Conservation (phyloP, 2,888 invertebrate species). For the Microplitis manilae region DNA sequence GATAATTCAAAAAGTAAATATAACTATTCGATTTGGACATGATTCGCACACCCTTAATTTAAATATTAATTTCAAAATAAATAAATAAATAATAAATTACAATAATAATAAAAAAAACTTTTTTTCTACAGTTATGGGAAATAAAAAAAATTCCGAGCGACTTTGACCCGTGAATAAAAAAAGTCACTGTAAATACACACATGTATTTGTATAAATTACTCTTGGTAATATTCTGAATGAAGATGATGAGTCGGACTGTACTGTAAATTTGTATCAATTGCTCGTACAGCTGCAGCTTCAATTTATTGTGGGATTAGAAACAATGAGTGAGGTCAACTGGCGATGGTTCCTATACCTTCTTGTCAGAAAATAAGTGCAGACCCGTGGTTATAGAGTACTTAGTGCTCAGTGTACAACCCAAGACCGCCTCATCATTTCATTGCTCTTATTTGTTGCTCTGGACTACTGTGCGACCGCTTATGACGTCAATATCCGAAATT, state of each 20-base stretch:
- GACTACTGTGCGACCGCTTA: constrained; percentile 2
- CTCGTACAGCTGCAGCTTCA: constrained; percentile 69
- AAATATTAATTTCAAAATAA: too few relatives aligned
- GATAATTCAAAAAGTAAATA: too few relatives aligned
- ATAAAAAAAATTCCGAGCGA: too few relatives aligned
- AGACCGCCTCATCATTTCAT: constrained; percentile 2
- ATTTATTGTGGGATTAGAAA: constrained; percentile 71
- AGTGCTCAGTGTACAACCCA: not conserved
- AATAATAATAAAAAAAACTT: too few relatives aligned
- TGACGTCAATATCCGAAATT: constrained; percentile 27
- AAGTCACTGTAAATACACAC: not conserved
- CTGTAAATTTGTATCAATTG: constrained; percentile 71
- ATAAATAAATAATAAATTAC: too few relatives aligned
- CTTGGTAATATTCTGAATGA: constrained; percentile 14
- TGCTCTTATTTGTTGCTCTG: constrained; percentile 9
- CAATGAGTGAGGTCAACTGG: constrained; percentile 71
- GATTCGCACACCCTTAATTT: too few relatives aligned
- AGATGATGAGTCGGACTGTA: constrained; percentile 63
- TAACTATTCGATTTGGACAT: too few relatives aligned
- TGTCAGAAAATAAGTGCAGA: constrained; percentile 63
- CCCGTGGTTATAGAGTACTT: not conserved
- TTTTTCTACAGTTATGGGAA: too few relatives aligned
- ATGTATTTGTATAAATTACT: not conserved
- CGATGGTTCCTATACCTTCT: constrained; percentile 63
- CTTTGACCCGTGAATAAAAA: not conserved